Percentiles rank a stretch among this genome's conserved stretches.
Conservation (phyloP, 2,113 vertebrate species). For the Corythornis cristatus region DNA sequence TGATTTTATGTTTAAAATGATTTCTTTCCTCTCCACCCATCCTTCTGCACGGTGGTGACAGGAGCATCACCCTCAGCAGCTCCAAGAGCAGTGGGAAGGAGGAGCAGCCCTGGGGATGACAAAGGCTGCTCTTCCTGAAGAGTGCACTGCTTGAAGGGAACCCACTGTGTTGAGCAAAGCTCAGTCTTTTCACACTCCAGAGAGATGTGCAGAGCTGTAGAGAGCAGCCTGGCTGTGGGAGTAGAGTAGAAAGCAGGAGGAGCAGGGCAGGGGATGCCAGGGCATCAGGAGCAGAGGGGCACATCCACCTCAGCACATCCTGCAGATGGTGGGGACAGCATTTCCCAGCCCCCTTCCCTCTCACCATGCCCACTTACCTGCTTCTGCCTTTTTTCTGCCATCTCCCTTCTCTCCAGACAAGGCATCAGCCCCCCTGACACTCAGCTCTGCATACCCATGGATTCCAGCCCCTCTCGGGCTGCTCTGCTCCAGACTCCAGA, state of each 20-base stretch:
- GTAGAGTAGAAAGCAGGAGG: background rate
- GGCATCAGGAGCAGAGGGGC: background rate
- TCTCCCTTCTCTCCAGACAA: background rate
- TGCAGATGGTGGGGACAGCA: rapidly evolving
- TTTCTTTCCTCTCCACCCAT: background rate
- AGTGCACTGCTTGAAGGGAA: background rate
- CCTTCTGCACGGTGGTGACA: background rate
- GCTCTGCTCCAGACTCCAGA: too few species aligned
- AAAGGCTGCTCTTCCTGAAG: background rate
- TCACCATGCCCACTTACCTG: background rate
- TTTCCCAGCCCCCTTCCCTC: background rate
- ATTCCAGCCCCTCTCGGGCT: too few species aligned
- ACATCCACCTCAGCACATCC: background rate
- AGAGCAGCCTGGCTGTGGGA: rapidly evolving
- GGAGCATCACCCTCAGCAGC: background rate
- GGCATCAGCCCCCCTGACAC: too few species aligned
- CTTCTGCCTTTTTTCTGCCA: background rate
- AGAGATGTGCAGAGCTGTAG: background rate
- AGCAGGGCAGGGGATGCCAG: background rate
- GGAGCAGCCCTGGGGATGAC: background rate
- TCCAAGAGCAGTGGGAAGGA: background rate
- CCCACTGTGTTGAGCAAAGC: background rate
- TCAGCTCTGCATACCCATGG: too few species aligned
- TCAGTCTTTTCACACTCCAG: rapidly evolving
- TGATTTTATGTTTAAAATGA: background rate